Evolutionary conservation across 2,888 invertebrate species (phyloP), one percentile per base, ranked within the genome.

Genomic region (Elmis aenea): DNA sequence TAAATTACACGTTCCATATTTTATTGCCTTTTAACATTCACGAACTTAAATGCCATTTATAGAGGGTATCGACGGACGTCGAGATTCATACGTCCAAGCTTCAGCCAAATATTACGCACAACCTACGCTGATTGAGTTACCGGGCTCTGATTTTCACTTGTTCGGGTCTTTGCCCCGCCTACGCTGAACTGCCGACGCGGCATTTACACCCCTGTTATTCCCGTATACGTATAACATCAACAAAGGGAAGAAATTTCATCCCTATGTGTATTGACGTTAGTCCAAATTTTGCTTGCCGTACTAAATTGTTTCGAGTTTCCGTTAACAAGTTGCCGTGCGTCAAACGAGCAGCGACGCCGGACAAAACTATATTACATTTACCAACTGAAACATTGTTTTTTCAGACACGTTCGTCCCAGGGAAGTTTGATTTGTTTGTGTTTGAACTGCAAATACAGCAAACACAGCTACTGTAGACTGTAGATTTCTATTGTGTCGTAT

Each of bases 91-190:
- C 40, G 40, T 44, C 37, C 14, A 26, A n/a, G 10, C 25, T 39
- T 39, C 32, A 31, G 26, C 20, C 32, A 34, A 32, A 42, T 29
- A 29, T 34, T 35, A 37, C 52, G 48, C 46, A 46, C 53, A 46
- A 45, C 53, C 45, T 46, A 44, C 46, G 51, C 54, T 59, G 57
- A 61, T 61, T 58, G 56, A 61, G 58, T 61, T 61, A 61, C 54
- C 51, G 38, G 50, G 50, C 54, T 54, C 57, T 61, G 61, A 61
- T 61, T 61, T 61, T 61, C 61, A 58, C 60, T 61, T 61, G 61
- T 61, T 61, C 58, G 50, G 54, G 49, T 51, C 56, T 52, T 46
- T 44, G 42, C 41, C 46, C 48, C 51, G 43, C 50, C 50, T 45
- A 44, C 48, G 38, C 38, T 38, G 47, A 46, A 41, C 46, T 44